Conservation (phyloP, 2,113 vertebrate genomes). For the Petrocephalus zakoni region DNA sequence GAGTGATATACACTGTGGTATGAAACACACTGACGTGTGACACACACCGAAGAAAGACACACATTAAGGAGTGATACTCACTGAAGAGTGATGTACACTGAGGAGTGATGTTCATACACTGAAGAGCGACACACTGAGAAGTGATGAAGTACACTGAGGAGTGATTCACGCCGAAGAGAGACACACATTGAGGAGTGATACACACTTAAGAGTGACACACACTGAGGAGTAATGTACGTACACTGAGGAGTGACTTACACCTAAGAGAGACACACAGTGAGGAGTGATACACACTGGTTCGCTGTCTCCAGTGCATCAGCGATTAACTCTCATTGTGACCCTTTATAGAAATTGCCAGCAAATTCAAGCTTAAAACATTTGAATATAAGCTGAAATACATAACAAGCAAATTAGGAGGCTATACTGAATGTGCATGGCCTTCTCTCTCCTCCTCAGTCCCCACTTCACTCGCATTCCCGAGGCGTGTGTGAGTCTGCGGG, state of each 20-base stretch:
- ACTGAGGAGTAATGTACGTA: not conserved
- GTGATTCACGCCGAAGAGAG: too few species aligned
- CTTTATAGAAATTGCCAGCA: not conserved
- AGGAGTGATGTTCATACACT: not conserved
- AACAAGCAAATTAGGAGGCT: not conserved
- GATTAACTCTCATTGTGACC: not conserved
- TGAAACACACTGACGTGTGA: too few species aligned
- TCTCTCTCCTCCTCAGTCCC: not conserved
- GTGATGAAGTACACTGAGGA: too few species aligned
- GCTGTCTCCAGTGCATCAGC: not conserved
- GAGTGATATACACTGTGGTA: too few species aligned
- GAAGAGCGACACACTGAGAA: not conserved
- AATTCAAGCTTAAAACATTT: not conserved
- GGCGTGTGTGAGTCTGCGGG: not conserved
- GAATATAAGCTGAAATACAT: not conserved
- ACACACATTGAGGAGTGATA: not conserved
- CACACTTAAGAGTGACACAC: too few species aligned
- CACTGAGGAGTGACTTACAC: not conserved
- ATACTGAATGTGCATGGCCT: not conserved
- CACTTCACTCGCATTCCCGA: not conserved
- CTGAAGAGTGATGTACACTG: not conserved
- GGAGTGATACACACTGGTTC: not conserved
- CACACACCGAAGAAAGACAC: not conserved
- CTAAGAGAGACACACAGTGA: not conserved
- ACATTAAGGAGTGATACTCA: not conserved